Base-by-base conservation (phyloP, 2,113 vertebrate species). In the Ranitomeya variabilis region DNA sequence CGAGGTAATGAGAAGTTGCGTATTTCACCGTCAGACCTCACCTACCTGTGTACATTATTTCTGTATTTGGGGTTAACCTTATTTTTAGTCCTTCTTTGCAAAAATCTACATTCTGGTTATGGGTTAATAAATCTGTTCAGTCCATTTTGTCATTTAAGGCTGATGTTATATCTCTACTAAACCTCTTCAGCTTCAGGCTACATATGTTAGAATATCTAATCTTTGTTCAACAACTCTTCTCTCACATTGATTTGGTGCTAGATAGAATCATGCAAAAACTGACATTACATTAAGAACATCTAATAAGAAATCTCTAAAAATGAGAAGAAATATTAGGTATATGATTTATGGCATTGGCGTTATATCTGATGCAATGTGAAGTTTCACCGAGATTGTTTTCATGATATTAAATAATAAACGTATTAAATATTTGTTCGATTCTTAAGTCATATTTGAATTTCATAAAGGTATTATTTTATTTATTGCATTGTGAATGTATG, bases 181-280 rank as follows among this genome's bases (percentile, higher is more conserved):
- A 84, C 87, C 82, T 89, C 87, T 85, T 78, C 26, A 89, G 81
- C 87, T 85, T 67, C 23, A 89, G 87, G 87, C 87, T 57, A 85
- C 79, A 73, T 88, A 67, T 83, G 87, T 88, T 88, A 88, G 87
- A 71, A 88, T 88, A 88, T 88, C 87, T 88, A 88, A 84, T 88
- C 87, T 88, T 84, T 88, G 87, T 76, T 88, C 81, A 88, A 84
- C 73, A 78, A 84, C 87, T 88, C 87, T 88, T 83, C 80, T 71
- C 87, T 88, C 69, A 83, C 80, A 83, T 88, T 88, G 80, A 88
- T 88, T 88, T 67, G 62, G 80, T 77, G 82, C 69, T 83, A 88
- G 87, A 88, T 88, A 88, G 59, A 66, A 88, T 84, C 80, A 88
- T 88, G 87, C 57, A 84, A 88, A 84, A 88, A 82, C 55, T 88